Evolutionary conservation across 2,888 invertebrate genomes (phyloP).

Genomic region (Smittia aterrima): DNA sequence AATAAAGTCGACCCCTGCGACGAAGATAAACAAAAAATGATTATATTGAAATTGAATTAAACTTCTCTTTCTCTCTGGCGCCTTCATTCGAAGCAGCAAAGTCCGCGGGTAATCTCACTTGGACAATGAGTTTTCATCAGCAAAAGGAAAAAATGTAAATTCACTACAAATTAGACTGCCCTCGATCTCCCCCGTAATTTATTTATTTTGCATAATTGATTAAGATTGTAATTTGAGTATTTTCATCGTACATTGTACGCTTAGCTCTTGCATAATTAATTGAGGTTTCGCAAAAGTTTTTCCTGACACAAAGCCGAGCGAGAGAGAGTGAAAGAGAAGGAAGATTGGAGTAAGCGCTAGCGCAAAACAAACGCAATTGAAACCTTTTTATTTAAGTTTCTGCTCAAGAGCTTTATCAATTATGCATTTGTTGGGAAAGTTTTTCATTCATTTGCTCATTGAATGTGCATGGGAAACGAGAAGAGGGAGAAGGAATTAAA

Average conservation of each 20-base stretch:
- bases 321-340: too few species aligned
- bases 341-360: too few species aligned
- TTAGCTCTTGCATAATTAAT: background rate
- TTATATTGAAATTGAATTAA: background rate
- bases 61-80: background rate
- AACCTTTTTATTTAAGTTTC: background rate
- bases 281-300: background rate
- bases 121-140: too few species aligned
- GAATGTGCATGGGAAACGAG: slow-evolving; percentile 10
- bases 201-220: slow-evolving; percentile 39
- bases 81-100: too few species aligned
- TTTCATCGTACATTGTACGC: slow-evolving; percentile 7
- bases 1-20: background rate
- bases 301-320: background rate
- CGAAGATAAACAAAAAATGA: background rate
- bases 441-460: slow-evolving; percentile 33
- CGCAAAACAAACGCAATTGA: too few species aligned
- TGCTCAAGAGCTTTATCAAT: slow-evolving; percentile 16
- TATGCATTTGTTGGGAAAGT: slow-evolving; percentile 16
- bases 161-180: background rate
- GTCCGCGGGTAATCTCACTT: too few species aligned
- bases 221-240: slow-evolving; percentile 15
- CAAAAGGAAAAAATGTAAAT: too few species aligned
- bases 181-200: slow-evolving; percentile 10
- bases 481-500: slow-evolving; percentile 28